Percentiles rank a stretch among this genome's conserved stretches.
Conservation (phyloP, 2,113 vertebrate genomes). For the Eublepharis macularius region DNA sequence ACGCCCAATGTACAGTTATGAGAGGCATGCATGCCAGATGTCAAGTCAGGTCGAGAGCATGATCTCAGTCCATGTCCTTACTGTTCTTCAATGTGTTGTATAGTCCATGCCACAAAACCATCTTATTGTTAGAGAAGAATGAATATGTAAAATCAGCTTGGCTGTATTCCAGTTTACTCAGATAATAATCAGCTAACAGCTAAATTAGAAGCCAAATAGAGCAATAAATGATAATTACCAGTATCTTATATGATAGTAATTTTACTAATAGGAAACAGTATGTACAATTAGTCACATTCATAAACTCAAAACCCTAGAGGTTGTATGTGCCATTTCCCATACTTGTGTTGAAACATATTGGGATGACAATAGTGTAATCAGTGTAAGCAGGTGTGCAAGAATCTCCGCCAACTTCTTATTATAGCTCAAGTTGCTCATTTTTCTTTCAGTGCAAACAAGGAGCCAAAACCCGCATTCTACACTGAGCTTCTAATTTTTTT, state of each 20-base stretch:
- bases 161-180: not conserved
- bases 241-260: slow-evolving; percentile 8
- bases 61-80: not conserved
- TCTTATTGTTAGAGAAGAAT: not conserved
- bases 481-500: not conserved
- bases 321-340: slow-evolving; percentile 4
- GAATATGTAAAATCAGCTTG: not conserved
- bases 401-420: not conserved
- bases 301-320: not conserved
- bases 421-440: slow-evolving; percentile 4
- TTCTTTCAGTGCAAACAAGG: not conserved
- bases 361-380: slow-evolving; percentile 13
- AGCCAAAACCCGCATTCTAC: not conserved
- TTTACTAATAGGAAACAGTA: slow-evolving; percentile 19
- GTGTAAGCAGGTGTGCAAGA: not conserved
- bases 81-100: not conserved
- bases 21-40: not conserved
- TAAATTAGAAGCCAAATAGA: slow-evolving; percentile 21
- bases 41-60: not conserved
- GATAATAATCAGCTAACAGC: slow-evolving; percentile 10
- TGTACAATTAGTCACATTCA: slow-evolving; percentile 27
- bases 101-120: not conserved
- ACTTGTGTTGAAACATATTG: not conserved
- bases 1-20: too few relatives aligned
- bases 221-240: slow-evolving; percentile 16